A percentile compares a stretch with the other conserved stretches of the same genome.
Conservation (phyloP, 1,140 invertebrate species). For the Diuraphis noxia region DNA sequence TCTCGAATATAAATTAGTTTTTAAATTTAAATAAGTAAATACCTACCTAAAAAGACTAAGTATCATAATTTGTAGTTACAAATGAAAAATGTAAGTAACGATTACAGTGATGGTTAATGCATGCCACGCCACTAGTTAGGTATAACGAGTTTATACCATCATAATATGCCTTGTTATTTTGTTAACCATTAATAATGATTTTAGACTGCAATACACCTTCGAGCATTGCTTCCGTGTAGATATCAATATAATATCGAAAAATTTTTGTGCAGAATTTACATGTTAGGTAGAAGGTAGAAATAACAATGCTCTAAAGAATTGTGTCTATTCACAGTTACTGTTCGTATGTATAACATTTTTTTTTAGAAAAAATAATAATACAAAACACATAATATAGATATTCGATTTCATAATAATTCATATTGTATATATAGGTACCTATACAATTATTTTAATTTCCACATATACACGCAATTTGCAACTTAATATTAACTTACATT, state of each 20-base stretch:
- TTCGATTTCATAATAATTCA: background rate
- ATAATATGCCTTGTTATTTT: background rate
- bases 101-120: background rate
- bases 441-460: background rate
- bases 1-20: background rate
- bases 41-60: background rate
- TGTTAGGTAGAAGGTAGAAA: background rate
- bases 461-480: background rate
- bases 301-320: background rate
- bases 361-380: background rate
- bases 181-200: background rate
- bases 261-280: background rate
- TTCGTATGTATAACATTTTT: background rate
- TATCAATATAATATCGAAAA: background rate
- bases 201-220: background rate
- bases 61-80: background rate
- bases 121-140: background rate
- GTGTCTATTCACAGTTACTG: background rate
- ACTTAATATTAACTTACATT: background rate
- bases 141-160: background rate
- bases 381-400: background rate
- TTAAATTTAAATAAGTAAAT: background rate
- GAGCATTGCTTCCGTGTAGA: background rate
- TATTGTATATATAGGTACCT: background rate
- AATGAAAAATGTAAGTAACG: background rate